phyloP scores from a whole-genome alignment of 1,140 invertebrate genomes.

The Pomphorhynchus laevis region DNA sequence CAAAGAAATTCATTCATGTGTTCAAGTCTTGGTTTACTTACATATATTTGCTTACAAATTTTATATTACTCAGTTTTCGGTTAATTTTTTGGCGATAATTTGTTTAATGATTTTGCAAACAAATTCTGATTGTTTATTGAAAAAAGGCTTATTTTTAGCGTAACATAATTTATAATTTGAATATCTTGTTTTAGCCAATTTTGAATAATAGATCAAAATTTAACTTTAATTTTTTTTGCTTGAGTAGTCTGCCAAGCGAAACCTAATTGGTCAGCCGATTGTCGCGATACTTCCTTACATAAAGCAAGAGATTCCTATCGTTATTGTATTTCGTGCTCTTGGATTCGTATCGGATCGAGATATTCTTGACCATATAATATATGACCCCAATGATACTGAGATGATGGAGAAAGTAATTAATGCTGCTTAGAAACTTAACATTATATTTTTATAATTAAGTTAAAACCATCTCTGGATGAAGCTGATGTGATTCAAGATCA shows the following conservation, averaged over 20 bases:
- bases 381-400: conserved; percentile 87
- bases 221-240: not conserved
- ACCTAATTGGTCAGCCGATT: conserved; percentile 79
- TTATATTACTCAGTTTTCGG: no score
- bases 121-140: no score
- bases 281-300: conserved; percentile 88
- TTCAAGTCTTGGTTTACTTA: no score
- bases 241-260: conserved; percentile 52
- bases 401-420: conserved; percentile 84
- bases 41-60: no score
- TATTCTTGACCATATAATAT: conserved; percentile 90
- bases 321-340: conserved; percentile 73
- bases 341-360: conserved; percentile 93
- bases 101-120: conserved; percentile 3
- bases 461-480: conserved; percentile 82
- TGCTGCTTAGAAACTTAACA: not conserved
- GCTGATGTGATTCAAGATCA: conserved; percentile 97
- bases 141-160: no score
- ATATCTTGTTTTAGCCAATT: no score
- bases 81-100: no score
- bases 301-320: conserved; percentile 85
- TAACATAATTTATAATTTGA: no score
- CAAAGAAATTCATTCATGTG: no score
- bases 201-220: no score
- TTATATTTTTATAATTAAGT: conserved; percentile 15